Evolutionary conservation across 1,140 invertebrate genomes (phyloP), one percentile per base, ranked within the genome.

Genomic region (Bombus fervidus): DNA sequence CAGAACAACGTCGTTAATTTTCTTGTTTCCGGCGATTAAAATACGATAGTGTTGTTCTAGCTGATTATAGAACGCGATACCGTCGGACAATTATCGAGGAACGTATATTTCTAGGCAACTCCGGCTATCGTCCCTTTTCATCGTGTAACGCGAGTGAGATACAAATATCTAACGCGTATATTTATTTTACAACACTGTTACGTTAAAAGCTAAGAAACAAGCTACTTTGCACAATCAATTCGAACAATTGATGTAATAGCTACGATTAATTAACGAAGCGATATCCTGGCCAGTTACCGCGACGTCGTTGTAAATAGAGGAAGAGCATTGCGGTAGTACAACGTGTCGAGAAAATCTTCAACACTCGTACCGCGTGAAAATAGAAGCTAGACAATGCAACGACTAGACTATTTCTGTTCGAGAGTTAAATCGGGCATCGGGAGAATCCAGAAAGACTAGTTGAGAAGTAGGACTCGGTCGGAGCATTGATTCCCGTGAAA

Each of bases 321-420:
- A 53, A 53, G 9, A 53, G 9, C 68, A 28, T 31, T 12, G 68
- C 18, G 34, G 31, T 69, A 39, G 31, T 69, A 69, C 68, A 69
- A 69, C n/a, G 69, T 28, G 9, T 25, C 37, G 34, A 28, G 69
- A 6, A 71, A 71, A 39, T n/a, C 13, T 22, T 43, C 28, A 15
- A 5, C 9, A 34, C 25, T 43, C 6, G 68, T 69, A 3, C 28
- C n/a, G 15, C 15, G 72, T 73, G 72, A 59, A 76, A 76, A 76
- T 59, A 76, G 13, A 76, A 76, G 34, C 34, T 37, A 22, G 31
- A 53, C 43, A 75, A 75, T 75, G 73, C 34, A 53, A 76, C 47
- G n/a, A 13, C 59, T 62, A 13, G 66, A 15, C 53, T 59, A 62
- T 76, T 76, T 76, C 53, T n/a, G 53, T 57, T 39, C 2, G 12